These are phyloP conservation scores for Apotomis betuletana DNA, from an alignment of 2,888 invertebrate genomes.

Conservation along the genomic window DNA sequence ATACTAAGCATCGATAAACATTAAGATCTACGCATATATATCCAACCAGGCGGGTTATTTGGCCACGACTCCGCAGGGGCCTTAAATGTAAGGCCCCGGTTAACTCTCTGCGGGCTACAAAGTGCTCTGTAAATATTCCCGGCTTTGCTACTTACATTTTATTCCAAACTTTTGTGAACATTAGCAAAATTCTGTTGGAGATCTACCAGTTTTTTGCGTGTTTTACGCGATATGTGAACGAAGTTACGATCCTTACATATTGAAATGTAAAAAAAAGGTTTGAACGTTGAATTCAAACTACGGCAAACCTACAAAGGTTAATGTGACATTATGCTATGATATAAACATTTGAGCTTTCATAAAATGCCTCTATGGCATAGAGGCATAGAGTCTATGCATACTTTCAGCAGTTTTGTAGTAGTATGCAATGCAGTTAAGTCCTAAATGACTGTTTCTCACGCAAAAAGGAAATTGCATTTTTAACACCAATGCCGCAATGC, in stretches of 20 bases:
- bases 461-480: slow-evolving; percentile 22
- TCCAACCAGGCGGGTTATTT: slow-evolving; percentile 20
- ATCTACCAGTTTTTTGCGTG: neutral
- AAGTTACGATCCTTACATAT: no score
- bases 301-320: no score
- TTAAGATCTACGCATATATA: neutral
- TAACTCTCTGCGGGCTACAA: slow-evolving; percentile 26
- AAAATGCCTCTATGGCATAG: neutral
- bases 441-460: slow-evolving; percentile 19
- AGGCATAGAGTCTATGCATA: no score
- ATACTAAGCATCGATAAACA: neutral
- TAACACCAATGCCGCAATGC: slow-evolving; percentile 11
- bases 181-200: neutral
- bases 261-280: no score
- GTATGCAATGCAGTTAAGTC: slow-evolving; percentile 3
- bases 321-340: neutral
- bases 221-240: neutral
- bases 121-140: slow-evolving; percentile 32
- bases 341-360: neutral
- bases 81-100: slow-evolving; percentile 3
- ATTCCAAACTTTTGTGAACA: neutral
- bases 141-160: slow-evolving; percentile 9
- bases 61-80: slow-evolving; percentile 10
- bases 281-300: no score
- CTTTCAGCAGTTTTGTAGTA: neutral